These are phyloP conservation scores for Hydractinia echinata DNA, from an alignment of 30 jellyfish, hydroid and myxozoan genomes.

Conservation along the genomic window DNA sequence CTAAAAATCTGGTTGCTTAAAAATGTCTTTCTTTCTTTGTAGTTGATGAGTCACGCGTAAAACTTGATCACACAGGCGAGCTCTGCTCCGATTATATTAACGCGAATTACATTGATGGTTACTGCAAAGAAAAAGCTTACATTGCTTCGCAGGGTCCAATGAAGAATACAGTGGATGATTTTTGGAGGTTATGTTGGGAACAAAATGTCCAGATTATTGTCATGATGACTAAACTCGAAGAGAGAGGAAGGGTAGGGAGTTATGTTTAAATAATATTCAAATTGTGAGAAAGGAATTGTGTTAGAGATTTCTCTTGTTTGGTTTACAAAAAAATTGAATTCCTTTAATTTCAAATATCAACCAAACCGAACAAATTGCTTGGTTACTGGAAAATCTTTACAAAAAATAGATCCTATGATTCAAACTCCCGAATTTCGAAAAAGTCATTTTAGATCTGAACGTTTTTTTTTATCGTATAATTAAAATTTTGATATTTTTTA, in stretches of 20 bases:
- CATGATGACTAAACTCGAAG: conserved; percentile 96
- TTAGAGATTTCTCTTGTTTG: not conserved
- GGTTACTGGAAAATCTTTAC: no score
- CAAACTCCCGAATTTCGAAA: no score
- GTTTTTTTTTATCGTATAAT: no score
- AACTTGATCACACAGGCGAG: conserved; percentile 47
- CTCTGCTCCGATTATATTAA: conserved; percentile 85
- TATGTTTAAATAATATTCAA: no score
- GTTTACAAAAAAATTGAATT: not conserved
- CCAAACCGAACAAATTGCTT: no score
- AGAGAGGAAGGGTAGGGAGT: conserved; percentile 81
- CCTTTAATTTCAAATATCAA: no score
- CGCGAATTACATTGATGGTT: conserved; percentile 94
- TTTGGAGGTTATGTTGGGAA: conserved; percentile 98
- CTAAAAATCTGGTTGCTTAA: not conserved
- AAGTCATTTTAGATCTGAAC: no score
- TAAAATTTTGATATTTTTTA: no score
- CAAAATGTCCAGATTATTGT: conserved; percentile 77
- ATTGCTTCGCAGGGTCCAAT: conserved; percentile 98
- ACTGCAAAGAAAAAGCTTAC: conserved; percentile 81
- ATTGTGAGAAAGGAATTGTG: no score
- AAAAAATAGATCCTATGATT: no score
- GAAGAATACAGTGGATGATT: conserved; percentile 79
- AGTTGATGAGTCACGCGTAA: conserved; percentile 74
- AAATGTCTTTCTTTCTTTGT: conserved; percentile 3